Evolutionary conservation across 2,888 invertebrate genomes (phyloP).

Genomic region (Aphrophora alni): DNA sequence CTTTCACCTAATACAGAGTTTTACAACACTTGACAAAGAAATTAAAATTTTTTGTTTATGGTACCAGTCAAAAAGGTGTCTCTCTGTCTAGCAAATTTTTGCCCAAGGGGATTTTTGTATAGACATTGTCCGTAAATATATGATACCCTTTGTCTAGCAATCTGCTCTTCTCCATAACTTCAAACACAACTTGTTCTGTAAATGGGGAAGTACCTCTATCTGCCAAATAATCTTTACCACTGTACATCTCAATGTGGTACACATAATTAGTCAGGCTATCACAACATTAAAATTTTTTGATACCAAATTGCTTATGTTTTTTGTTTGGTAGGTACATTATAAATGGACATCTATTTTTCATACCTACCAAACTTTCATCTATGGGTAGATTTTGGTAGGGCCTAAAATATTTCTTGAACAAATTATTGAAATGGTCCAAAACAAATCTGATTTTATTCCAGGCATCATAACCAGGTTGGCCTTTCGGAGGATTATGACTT

Average conservation of each 20-base stretch:
- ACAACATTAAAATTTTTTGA: constrained; percentile 26
- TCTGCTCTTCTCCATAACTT: constrained; percentile 11
- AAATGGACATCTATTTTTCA: constrained; percentile 22
- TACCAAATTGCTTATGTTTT: constrained; percentile 24
- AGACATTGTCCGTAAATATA: constrained; percentile 25
- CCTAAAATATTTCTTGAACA: constrained; percentile 9
- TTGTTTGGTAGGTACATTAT: constrained; percentile 23
- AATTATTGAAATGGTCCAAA: constrained; percentile 10
- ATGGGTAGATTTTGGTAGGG: constrained; percentile 7
- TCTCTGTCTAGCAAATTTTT: not conserved
- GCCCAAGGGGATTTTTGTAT: constrained; percentile 20
- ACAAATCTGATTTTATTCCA: constrained; percentile 16
- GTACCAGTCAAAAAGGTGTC: constrained; percentile 20
- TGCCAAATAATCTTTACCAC: constrained; percentile 15
- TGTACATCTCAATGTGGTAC: constrained; percentile 18
- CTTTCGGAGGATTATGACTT: not conserved
- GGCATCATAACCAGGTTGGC: constrained; percentile 17
- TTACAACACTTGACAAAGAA: constrained; percentile 3
- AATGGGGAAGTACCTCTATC: not conserved
- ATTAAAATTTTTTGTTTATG: constrained; percentile 20
- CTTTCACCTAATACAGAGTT: not conserved
- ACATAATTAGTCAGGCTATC: constrained; percentile 27
- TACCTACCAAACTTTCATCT: constrained; percentile 28
- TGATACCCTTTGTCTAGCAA: constrained; percentile 24
- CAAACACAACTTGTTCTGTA: constrained; percentile 9